phyloP scores from a whole-genome alignment of 2,888 invertebrate species.

The Chrysopilus asiliformis region DNA sequence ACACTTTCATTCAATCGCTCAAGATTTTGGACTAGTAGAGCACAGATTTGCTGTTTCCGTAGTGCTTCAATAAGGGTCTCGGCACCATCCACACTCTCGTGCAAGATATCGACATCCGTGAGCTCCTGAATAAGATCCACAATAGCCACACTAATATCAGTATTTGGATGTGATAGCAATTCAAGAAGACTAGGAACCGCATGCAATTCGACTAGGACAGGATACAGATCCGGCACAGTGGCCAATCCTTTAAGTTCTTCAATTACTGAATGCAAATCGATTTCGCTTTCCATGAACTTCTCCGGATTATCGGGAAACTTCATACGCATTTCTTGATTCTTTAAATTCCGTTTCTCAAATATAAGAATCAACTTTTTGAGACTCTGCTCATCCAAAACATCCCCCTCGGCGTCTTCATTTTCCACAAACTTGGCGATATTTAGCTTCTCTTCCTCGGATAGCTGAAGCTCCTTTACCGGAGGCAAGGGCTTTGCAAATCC shows the following conservation, averaged over 20 bases:
- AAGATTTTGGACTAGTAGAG: conserved; percentile 82
- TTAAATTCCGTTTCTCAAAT: conserved; percentile 87
- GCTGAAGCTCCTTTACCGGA: conserved; percentile 44
- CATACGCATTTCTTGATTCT: conserved; percentile 95
- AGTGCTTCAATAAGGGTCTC: conserved; percentile 77
- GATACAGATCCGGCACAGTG: conserved; percentile 91
- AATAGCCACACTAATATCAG: conserved; percentile 44
- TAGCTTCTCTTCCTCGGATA: conserved; percentile 60
- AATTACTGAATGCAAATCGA: conserved; percentile 79
- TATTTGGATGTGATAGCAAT: conserved; percentile 89
- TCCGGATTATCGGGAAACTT: conserved; percentile 95
- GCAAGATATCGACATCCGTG: conserved; percentile 91
- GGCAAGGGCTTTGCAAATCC: conserved; percentile 31
- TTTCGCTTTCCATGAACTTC: conserved; percentile 97
- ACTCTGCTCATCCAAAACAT: conserved; percentile 73
- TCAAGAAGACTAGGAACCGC: conserved; percentile 85
- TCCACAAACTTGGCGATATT: conserved; percentile 75
- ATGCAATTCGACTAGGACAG: conserved; percentile 75
- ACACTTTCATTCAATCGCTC: conserved; percentile 84
- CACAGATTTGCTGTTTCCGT: conserved; percentile 78
- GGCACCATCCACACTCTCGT: conserved; percentile 85
- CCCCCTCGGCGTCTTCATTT: conserved; percentile 68
- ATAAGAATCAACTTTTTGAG: conserved; percentile 79
- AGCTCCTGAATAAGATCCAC: conserved; percentile 62
- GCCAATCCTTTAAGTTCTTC: conserved; percentile 86